Base-by-base conservation (phyloP, 2,888 invertebrate species). In the Petrophora chlorosata region DNA sequence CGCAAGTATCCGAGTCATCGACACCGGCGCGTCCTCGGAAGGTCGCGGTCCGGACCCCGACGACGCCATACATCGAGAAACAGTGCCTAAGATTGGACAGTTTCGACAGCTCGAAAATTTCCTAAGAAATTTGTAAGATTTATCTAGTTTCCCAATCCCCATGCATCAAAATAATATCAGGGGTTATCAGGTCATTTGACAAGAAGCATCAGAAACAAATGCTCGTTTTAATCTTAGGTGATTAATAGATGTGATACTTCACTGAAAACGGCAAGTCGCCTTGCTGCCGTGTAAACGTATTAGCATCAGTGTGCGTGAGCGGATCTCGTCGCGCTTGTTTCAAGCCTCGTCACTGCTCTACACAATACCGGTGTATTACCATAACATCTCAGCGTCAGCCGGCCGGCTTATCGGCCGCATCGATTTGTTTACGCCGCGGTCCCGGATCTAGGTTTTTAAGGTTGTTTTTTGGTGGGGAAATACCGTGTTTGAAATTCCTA, bases 21-120 rank as follows among this genome's bases (percentile, higher is more conserved):
- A 79, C 79, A 71, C 78, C 65, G 70, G 59, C 56, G 70, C 73
- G 77, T 79, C 78, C 78, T 79, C 78, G 73, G 73, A 79, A 79
- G 78, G 78, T 79, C 78, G 76, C 64, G 57, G 59, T 35, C 60
- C 66, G 69, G 56, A 62, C 60, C 60, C 68, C 65, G 63, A 19
- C 12, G 28, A n/a, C 32, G 17, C 4, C 17, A 13, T 67, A 73
- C 61, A 9, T 23, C 1, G 17, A 1, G n/a, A 23, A 8, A 39
- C 49, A 44, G 49, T 50, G 39, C 23, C 1, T 39, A 7, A 28
- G n/a, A n/a, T n/a, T n/a, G n/a, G n/a, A n/a, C n/a, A n/a, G n/a
- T n/a, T n/a, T n/a, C n/a, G n/a, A n/a, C n/a, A n/a, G n/a, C n/a
- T n/a, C n/a, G n/a, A n/a, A n/a, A n/a, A n/a, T n/a, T n/a, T n/a